Evolutionary conservation across 2,888 invertebrate genomes (phyloP).

Genomic region (Halictus ligatus): DNA sequence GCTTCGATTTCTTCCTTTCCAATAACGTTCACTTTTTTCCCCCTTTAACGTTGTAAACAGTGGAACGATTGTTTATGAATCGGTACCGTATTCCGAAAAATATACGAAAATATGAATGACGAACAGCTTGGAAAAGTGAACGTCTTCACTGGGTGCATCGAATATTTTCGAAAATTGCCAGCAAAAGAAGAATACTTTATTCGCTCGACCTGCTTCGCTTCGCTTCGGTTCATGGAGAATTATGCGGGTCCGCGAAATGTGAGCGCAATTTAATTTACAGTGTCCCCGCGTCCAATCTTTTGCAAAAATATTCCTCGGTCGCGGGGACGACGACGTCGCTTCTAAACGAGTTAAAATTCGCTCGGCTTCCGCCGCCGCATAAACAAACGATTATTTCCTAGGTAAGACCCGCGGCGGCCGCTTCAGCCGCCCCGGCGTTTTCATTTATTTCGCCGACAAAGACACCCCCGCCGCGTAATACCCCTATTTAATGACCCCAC

Average conservation of each 20-base stretch:
- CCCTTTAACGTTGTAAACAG: too few species aligned
- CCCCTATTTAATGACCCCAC: constrained; percentile 25
- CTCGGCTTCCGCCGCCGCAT: constrained; percentile 14
- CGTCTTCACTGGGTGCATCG: background rate
- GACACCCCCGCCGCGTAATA: constrained; percentile 30
- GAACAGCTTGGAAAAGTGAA: background rate
- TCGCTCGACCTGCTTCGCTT: background rate
- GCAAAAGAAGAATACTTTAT: background rate
- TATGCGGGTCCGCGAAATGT: background rate
- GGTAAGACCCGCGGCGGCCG: background rate
- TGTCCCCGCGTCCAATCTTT: background rate
- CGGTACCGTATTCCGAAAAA: too few species aligned
- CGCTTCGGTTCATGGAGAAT: background rate
- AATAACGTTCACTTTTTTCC: too few species aligned
- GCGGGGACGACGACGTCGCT: background rate
- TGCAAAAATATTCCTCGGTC: background rate
- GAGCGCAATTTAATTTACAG: background rate
- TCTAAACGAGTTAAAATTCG: constrained; percentile 15
- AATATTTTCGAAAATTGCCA: background rate
- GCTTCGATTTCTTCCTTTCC: too few species aligned
- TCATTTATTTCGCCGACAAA: constrained; percentile 47
- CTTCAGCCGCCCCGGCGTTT: constrained; percentile 27
- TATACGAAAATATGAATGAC: background rate
- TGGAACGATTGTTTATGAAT: too few species aligned
- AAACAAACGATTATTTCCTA: constrained; percentile 44